Percentiles rank a stretch among this genome's conserved stretches.
Conservation (phyloP, 2,888 invertebrate genomes). For the Melanophora roralis region DNA sequence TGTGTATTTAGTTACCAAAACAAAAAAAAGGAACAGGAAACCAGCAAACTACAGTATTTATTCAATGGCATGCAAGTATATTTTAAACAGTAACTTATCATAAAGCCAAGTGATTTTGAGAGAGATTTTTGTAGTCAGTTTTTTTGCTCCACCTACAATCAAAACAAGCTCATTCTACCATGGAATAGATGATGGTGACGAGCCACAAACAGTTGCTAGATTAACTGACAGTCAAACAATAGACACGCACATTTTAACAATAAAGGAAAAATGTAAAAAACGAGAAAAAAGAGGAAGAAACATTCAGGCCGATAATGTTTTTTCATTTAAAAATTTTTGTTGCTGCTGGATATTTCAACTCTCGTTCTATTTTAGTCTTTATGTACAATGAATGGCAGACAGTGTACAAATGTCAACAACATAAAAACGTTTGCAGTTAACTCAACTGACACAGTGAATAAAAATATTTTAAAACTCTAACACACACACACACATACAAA, state of each 20-base stretch:
- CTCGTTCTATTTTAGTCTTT: conserved; percentile 42
- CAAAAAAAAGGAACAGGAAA: not conserved
- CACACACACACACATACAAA: not conserved
- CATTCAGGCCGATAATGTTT: conserved; percentile 51
- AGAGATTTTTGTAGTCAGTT: conserved; percentile 19
- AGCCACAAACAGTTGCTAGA: conserved; percentile 61
- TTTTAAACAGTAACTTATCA: conserved; percentile 60
- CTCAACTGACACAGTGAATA: conserved; percentile 63
- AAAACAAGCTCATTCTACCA: conserved; percentile 36
- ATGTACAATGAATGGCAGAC: conserved; percentile 70
- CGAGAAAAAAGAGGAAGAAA: conserved; percentile 11
- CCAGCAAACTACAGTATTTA: not conserved
- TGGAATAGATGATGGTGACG: conserved; percentile 57
- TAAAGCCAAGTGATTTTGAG: conserved; percentile 50
- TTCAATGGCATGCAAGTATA: conserved; percentile 27
- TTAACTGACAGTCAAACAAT: conserved; percentile 63
- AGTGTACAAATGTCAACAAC: conserved; percentile 71
- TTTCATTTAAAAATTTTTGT: conserved; percentile 27
- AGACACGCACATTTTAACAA: conserved; percentile 2
- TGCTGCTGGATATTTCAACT: conserved; percentile 51
- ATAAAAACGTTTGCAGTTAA: conserved; percentile 62
- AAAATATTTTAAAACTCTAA: conserved; percentile 49
- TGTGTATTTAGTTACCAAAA: conserved; percentile 19
- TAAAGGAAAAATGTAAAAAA: not conserved
- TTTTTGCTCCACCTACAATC: conserved; percentile 50